Conservation (phyloP, 2,797 vertebrate species). For the Anomalospiza imberbis region DNA sequence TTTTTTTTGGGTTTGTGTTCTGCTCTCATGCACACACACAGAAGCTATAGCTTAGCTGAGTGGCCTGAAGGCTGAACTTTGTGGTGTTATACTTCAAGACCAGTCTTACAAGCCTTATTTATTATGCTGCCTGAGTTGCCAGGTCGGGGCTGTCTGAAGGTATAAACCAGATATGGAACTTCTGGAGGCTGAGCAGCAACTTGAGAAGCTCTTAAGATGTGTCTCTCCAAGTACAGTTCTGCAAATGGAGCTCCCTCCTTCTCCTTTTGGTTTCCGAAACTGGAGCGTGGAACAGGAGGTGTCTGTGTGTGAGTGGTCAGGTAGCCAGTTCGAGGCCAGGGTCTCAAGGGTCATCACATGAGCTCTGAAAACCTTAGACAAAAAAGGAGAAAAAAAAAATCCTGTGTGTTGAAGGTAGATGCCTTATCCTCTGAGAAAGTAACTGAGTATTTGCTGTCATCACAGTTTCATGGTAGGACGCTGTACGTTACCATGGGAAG, state of each 20-base stretch:
- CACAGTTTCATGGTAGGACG: rapidly evolving
- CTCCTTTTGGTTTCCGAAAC: not conserved
- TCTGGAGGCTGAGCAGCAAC: not conserved
- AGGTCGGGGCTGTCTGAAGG: not conserved
- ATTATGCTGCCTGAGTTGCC: not conserved
- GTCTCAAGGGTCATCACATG: not conserved
- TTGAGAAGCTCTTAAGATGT: not conserved
- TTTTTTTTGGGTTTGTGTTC: not conserved
- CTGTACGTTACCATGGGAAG: not conserved
- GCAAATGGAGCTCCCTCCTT: not conserved
- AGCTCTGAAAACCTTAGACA: not conserved
- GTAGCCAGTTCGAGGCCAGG: not conserved
- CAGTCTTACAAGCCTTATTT: not conserved
- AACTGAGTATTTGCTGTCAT: not conserved
- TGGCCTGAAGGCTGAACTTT: not conserved
- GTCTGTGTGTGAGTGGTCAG: rapidly evolving
- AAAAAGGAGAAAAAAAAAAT: not conserved
- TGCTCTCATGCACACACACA: not conserved
- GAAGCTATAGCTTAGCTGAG: not conserved
- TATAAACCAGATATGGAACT: slow-evolving; percentile 5
- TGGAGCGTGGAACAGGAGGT: not conserved
- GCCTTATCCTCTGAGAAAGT: not conserved
- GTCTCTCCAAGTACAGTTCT: not conserved
- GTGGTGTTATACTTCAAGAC: not conserved
- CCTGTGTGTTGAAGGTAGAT: not conserved